Base-by-base conservation (phyloP, 2,113 vertebrate species). In the Amphiprion ocellaris region DNA sequence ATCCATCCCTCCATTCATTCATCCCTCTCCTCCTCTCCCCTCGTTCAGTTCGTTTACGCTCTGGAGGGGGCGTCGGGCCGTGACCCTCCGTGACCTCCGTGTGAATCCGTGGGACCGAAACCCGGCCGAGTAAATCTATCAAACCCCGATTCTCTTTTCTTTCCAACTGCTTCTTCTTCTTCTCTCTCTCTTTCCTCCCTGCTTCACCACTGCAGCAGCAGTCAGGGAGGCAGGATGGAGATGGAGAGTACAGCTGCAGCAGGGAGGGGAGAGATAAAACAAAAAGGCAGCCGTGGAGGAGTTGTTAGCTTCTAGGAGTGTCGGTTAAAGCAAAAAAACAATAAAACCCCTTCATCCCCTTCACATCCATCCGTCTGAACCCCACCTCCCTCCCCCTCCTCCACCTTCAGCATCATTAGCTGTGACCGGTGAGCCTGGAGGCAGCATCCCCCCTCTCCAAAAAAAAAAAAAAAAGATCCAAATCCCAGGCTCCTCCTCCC, bases 121-220 rank as follows among this genome's bases (percentile, higher is more conserved):
- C 23, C 47, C 26, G 15, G 5, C 33, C 10, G 6, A 28, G 54
- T 81, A 69, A 53, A 81, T 68, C 71, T 26, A 30, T 71, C 62
- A 50, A 54, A 26, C 46, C 21, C 47, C 41, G 10, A 79, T 52
- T 24, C 44, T 54, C 28, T n/a, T 56, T 17, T 60, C 58, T 47
- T 2, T 78, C 74, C 62, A 67, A 79, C 28, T 56, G 7, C 68
- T 30, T 4, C 53, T 26, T 26, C 26, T 26, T 26, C 26, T 26
- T 56, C 39, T 41, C 41, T 46, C 56, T 52, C 56, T 74, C 41
- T 26, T 79, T 10, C 39, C 55, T 72, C 68, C 66, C 77, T 84
- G 65, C 84, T 79, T 63, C 30, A 84, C 73, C 91, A 90, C 90
- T 92, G 91, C 92, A 89, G 91, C 82, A 74, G 71, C 55, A 55